These are phyloP conservation scores for Sarcophilus harrisii DNA, from an alignment of 2,797 vertebrate species.

Conservation along the genomic window DNA sequence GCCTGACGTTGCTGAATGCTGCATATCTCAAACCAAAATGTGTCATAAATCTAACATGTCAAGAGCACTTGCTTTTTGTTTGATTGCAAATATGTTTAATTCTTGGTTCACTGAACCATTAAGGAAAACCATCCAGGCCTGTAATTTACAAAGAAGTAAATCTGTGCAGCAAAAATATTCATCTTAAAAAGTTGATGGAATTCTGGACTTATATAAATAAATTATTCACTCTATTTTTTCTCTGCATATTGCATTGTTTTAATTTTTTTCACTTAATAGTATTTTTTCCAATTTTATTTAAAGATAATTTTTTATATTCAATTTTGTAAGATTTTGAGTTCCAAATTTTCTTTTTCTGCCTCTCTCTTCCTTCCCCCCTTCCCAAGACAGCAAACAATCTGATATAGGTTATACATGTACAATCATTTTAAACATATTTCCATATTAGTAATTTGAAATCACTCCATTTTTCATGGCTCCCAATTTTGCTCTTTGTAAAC, in stretches of 20 bases:
- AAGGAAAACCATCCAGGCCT: constrained; percentile 48
- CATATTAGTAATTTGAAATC: not conserved
- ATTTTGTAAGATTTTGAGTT: too few species aligned
- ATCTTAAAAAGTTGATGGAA: constrained; percentile 60
- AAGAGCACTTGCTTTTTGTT: constrained; percentile 58
- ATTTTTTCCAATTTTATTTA: too few species aligned
- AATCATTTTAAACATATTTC: too few species aligned
- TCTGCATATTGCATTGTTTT: too few species aligned
- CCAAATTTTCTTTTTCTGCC: too few species aligned
- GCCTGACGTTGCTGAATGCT: not conserved
- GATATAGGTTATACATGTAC: too few species aligned
- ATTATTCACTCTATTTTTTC: too few species aligned
- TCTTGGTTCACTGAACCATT: constrained; percentile 56
- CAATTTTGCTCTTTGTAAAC: constrained; percentile 48
- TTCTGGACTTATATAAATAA: constrained; percentile 43
- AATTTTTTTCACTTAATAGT: too few species aligned
- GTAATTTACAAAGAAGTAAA: constrained; percentile 72
- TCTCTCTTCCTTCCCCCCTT: too few species aligned
- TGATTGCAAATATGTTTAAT: constrained; percentile 73
- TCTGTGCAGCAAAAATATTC: constrained; percentile 61
- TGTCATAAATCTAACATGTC: constrained; percentile 22
- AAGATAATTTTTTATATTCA: too few species aligned
- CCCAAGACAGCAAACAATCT: too few species aligned
- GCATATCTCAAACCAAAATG: not conserved
- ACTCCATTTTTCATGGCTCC: not conserved